Percentiles rank a stretch among this genome's conserved stretches.
phyloP scores from a whole-genome alignment of 2,113 vertebrate genomes.

The Probosciger aterrimus region DNA sequence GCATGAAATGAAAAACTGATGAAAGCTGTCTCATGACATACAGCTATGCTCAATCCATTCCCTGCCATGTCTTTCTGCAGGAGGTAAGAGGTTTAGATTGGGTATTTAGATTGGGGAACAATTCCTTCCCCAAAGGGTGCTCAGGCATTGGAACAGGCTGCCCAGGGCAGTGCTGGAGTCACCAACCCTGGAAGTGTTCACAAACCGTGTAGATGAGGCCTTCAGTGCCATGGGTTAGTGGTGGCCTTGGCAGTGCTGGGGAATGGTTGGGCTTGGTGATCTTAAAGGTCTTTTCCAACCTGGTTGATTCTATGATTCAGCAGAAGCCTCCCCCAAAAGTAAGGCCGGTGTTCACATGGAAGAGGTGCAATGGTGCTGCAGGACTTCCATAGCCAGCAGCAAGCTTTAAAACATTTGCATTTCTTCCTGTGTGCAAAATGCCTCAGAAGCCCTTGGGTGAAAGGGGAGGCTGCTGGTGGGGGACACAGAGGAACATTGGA shows the following conservation, averaged over 20 bases:
- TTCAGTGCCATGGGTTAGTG: not conserved
- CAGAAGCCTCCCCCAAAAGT: rapidly evolving
- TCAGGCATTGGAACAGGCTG: not conserved
- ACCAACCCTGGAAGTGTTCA: not conserved
- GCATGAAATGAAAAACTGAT: not conserved
- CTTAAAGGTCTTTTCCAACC: not conserved
- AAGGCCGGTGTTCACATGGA: not conserved
- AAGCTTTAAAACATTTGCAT: not conserved
- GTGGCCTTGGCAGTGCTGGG: not conserved
- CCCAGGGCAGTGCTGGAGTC: not conserved
- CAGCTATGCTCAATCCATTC: rapidly evolving
- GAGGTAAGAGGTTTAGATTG: not conserved
- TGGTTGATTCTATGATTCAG: not conserved
- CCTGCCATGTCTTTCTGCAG: not conserved
- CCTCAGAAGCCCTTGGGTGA: rapidly evolving
- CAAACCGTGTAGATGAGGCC: not conserved
- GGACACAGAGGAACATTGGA: not conserved
- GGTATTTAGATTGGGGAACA: not conserved
- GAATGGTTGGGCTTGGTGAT: not conserved
- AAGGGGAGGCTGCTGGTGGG: not conserved
- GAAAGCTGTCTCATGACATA: not conserved
- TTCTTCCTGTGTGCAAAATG: not conserved
- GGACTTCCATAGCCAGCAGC: not conserved
- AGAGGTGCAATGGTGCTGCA: not conserved
- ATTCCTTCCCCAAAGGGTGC: not conserved